These are phyloP conservation scores for Sericinus montela DNA, from an alignment of 2,888 invertebrate genomes.

Conservation along the genomic window DNA sequence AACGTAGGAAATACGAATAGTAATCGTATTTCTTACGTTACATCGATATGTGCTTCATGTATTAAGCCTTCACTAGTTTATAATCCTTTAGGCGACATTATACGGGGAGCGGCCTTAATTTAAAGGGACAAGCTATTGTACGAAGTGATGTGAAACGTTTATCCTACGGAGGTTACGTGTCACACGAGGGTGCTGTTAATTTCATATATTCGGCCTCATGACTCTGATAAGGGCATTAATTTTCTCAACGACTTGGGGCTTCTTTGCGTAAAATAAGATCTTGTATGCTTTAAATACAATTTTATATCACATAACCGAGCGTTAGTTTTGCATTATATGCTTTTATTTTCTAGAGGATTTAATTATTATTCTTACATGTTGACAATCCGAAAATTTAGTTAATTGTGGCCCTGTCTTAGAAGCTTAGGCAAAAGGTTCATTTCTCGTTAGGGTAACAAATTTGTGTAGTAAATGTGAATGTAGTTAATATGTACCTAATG, in stretches of 20 bases:
- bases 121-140: slow-evolving; percentile 64
- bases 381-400: too few relatives aligned
- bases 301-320: too few relatives aligned
- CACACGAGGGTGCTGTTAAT: slow-evolving; percentile 52
- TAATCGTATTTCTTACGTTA: too few relatives aligned
- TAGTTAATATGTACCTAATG: too few relatives aligned
- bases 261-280: slow-evolving; percentile 6
- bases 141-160: slow-evolving; percentile 57
- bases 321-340: too few relatives aligned
- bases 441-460: too few relatives aligned
- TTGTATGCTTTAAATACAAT: slow-evolving; percentile 2
- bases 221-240: slow-evolving; percentile 28
- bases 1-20: too few relatives aligned
- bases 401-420: too few relatives aligned
- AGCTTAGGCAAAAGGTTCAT: too few relatives aligned
- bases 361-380: too few relatives aligned
- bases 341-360: too few relatives aligned
- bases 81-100: slow-evolving; percentile 17
- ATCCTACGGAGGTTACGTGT: slow-evolving; percentile 60
- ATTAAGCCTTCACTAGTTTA: slow-evolving; percentile 10
- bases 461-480: too few relatives aligned
- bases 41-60: not conserved
- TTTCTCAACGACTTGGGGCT: slow-evolving; percentile 20
- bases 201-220: slow-evolving; percentile 49
- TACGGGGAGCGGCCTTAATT: slow-evolving; percentile 52